Conservation (phyloP, 2,797 vertebrate genomes). For the Diceros bicornis region DNA sequence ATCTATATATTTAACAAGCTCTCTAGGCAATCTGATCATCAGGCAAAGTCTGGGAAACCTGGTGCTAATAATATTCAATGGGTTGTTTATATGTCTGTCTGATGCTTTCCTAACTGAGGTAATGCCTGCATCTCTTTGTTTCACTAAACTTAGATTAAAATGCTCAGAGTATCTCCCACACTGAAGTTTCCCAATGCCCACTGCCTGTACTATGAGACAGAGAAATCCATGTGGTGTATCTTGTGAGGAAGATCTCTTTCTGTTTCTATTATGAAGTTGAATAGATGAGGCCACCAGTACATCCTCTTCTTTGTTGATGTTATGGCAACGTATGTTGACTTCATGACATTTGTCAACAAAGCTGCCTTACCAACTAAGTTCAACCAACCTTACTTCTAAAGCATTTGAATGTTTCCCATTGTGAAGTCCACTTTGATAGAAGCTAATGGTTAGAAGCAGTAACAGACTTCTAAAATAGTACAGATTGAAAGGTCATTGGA, state of each 20-base stretch:
- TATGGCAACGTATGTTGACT: neutral
- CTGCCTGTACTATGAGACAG: neutral
- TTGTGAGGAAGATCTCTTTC: neutral
- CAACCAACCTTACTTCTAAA: neutral
- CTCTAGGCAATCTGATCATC: neutral
- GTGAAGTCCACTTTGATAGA: neutral
- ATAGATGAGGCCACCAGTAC: neutral
- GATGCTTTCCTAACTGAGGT: neutral
- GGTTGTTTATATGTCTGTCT: neutral
- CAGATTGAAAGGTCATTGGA: neutral
- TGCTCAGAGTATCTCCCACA: neutral
- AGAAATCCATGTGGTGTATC: neutral
- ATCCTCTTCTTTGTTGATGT: neutral
- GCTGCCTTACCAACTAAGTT: neutral
- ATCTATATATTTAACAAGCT: neutral
- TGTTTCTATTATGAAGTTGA: constrained; percentile 24
- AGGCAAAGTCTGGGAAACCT: neutral
- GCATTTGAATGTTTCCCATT: neutral
- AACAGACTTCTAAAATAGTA: constrained; percentile 55
- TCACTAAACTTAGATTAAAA: constrained; percentile 25
- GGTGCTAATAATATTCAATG: neutral
- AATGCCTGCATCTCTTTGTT: neutral
- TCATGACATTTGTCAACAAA: neutral
- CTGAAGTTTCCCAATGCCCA: neutral
- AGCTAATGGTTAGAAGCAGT: constrained; percentile 22